Base-by-base conservation (phyloP, 1,140 invertebrate species). In the Drosophila truncata region DNA sequence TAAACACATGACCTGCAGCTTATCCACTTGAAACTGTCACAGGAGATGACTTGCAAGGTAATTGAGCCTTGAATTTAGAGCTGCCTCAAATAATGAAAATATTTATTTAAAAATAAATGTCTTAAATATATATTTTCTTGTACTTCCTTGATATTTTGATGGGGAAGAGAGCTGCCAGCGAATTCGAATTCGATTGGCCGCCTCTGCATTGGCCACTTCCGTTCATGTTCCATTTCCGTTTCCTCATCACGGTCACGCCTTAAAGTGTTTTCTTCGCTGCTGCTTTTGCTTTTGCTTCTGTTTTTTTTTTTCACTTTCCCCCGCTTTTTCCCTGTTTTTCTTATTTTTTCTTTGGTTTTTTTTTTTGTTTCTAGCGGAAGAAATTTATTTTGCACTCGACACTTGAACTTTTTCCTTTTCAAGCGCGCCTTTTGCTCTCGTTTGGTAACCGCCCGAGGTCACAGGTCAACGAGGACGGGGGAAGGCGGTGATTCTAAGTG, bases 201-300 rank as follows among this genome's bases (percentile, higher is more conserved):
- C 5, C 0, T 31, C 49, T 29, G 52, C 50, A 9, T 54, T 35
- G 20, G 52, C 33, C 52, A 55, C 20, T 55, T 55, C 84, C 84
- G 84, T 54, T 88, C 60, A 76, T 88, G 67, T 84, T 83, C 78
- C 84, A 90, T 82, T 90, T 88, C 85, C 85, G 85, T 60, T 88
- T 88, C 64, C 80, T 55, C 80, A 74, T 81, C 80, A 60, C 42
- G 61, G 61, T 67, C 61, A 78, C 46, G 61, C 75, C 57, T 72
- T 74, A 54, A 77, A 77, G 74, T 74, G 62, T 41, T 55, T 41
- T 60, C 31, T 3, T 44, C 7, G 33, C 25, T 49, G n/a, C 33
- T 9, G 20, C 7, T 39, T 20, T 16, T 31, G 42, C 55, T 29
- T 29, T 8, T 29, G 27, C n/a, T 20, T 41, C 50, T n/a, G 50